Percentiles rank a stretch among this genome's conserved stretches.
Conservation (phyloP, 1,140 invertebrate genomes). For the Ceratina japonica region DNA sequence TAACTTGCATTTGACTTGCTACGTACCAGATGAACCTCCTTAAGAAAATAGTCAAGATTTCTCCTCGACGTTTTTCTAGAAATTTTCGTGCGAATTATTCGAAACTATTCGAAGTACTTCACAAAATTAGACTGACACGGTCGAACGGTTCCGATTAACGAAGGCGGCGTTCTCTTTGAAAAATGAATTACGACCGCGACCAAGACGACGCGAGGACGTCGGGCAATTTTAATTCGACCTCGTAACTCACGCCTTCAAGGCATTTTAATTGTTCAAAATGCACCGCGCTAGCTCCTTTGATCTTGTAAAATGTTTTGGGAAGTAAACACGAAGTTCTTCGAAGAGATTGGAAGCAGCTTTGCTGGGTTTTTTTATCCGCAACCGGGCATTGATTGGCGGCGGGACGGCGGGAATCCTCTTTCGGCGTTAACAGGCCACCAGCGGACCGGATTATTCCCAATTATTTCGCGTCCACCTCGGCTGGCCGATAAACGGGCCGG, state of each 20-base stretch:
- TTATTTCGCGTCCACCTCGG: constrained; percentile 18
- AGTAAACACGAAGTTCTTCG: too few species aligned
- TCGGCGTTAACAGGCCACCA: neutral
- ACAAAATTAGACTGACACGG: neutral
- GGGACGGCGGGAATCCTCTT: constrained; percentile 15
- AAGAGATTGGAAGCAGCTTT: too few species aligned
- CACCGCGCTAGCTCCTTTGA: constrained; percentile 47
- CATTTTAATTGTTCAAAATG: constrained; percentile 70
- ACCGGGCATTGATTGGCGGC: too few species aligned
- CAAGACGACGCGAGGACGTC: constrained; percentile 32
- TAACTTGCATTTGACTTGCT: too few species aligned
- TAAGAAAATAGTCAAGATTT: too few species aligned
- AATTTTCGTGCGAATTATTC: too few species aligned
- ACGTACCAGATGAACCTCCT: too few species aligned
- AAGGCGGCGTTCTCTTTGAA: constrained; percentile 53
- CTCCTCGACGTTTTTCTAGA: too few species aligned
- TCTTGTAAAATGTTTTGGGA: constrained; percentile 31
- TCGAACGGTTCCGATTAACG: constrained; percentile 19
- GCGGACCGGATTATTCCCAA: constrained; percentile 24
- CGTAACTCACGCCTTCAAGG: constrained; percentile 54
- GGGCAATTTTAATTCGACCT: constrained; percentile 59
- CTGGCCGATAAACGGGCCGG: neutral
- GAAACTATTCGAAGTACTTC: too few species aligned
- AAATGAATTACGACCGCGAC: constrained; percentile 68
- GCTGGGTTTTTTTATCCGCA: neutral